Conservation (phyloP, 2,113 vertebrate species). For the Probosciger aterrimus region DNA sequence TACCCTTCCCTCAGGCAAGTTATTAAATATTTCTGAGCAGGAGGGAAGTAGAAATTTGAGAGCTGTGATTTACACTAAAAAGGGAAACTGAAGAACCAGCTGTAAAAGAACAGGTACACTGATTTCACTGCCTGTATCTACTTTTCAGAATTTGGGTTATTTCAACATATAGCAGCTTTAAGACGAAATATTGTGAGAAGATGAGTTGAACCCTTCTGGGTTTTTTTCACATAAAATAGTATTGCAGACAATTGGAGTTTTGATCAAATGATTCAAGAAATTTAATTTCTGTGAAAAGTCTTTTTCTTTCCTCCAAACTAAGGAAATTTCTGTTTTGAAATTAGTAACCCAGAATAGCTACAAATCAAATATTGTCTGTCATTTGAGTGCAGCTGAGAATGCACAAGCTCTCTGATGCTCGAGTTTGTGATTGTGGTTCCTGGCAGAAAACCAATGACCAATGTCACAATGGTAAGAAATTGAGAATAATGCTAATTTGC, state of each 20-base stretch:
- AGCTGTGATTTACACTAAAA: not conserved
- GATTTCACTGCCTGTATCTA: not conserved
- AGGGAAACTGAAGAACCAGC: not conserved
- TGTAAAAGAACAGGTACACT: not conserved
- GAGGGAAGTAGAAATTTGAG: not conserved
- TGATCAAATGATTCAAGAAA: not conserved
- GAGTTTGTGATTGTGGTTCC: not conserved
- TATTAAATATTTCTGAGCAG: not conserved
- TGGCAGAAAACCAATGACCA: not conserved
- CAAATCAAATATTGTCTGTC: not conserved
- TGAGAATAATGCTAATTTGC: not conserved
- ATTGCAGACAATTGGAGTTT: not conserved
- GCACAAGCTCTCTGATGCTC: not conserved
- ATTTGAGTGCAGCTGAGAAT: not conserved
- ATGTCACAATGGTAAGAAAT: not conserved
- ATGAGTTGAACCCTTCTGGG: not conserved
- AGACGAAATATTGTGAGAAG: not conserved
- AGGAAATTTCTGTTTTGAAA: not conserved
- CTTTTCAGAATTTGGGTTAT: not conserved
- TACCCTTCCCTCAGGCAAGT: not conserved
- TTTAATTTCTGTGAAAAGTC: not conserved
- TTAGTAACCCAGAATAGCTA: not conserved
- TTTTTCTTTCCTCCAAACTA: not conserved
- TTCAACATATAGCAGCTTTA: not conserved
- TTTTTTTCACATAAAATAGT: not conserved